Evolutionary conservation across 1,140 invertebrate genomes (phyloP).

Genomic region (Carcinoscorpius rotundicauda): DNA sequence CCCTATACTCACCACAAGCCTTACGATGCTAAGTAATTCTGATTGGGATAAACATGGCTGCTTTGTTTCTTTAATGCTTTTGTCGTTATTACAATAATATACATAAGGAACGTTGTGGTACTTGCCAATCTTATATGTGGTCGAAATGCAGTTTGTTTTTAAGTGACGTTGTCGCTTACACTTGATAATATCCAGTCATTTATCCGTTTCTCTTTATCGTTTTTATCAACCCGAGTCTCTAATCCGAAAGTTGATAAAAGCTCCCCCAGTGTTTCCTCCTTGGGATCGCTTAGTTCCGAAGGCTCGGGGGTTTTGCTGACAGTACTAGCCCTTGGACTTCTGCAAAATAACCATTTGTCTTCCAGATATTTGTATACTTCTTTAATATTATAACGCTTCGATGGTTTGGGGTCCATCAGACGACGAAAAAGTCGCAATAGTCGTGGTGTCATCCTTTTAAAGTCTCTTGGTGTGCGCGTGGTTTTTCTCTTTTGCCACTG

Average conservation of each 20-base stretch:
- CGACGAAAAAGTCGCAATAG: constrained; percentile 55
- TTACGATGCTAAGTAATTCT: too few species aligned
- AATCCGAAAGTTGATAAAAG: not conserved
- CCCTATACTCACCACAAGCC: too few species aligned
- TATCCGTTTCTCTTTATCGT: not conserved
- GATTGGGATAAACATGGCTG: too few species aligned
- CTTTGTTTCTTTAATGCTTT: too few species aligned
- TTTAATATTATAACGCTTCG: constrained; percentile 54
- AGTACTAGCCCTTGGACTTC: not conserved
- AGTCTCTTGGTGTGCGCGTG: constrained; percentile 49
- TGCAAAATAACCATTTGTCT: constrained; percentile 17
- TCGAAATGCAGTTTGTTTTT: too few species aligned
- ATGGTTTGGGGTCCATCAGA: constrained; percentile 56
- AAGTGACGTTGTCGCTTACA: too few species aligned
- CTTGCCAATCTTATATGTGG: too few species aligned
- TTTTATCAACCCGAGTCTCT: not conserved
- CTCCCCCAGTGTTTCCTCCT: not conserved
- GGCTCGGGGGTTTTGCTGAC: not conserved
- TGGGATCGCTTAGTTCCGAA: not conserved
- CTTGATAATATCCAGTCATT: not conserved
- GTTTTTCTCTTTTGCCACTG: constrained; percentile 56
- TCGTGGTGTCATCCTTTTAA: constrained; percentile 46
- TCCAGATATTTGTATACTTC: constrained; percentile 39
- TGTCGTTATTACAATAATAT: too few species aligned
- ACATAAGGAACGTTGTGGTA: too few species aligned